These are phyloP conservation scores for Epistrophe grossulariae DNA, from an alignment of 2,888 invertebrate genomes.

Conservation along the genomic window DNA sequence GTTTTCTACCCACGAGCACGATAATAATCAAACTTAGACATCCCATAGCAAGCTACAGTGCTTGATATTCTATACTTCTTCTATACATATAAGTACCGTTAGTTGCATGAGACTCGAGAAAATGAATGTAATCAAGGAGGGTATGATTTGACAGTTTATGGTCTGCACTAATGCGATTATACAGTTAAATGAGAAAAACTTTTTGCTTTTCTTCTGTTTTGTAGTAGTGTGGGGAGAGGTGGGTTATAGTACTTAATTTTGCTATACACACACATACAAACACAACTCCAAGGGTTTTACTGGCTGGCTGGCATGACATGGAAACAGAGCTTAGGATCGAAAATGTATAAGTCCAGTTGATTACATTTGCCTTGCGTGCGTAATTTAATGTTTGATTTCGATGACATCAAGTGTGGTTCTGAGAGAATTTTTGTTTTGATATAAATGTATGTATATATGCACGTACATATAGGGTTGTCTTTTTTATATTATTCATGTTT, in stretches of 20 bases:
- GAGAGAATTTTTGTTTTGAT: neutral
- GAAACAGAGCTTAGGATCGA: neutral
- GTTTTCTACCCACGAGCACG: slow-evolving; percentile 3
- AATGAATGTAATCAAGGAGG: slow-evolving; percentile 46
- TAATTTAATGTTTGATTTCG: slow-evolving; percentile 69
- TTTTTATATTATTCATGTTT: slow-evolving; percentile 20
- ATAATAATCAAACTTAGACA: slow-evolving; percentile 47
- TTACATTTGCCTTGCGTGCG: slow-evolving; percentile 68
- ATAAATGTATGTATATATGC: neutral
- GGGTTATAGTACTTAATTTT: slow-evolving; percentile 55
- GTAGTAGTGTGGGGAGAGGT: neutral
- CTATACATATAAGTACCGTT: neutral
- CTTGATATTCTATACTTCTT: neutral
- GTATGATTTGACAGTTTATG: slow-evolving; percentile 71
- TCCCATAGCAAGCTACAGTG: neutral
- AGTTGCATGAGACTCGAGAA: slow-evolving; percentile 22
- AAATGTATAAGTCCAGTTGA: slow-evolving; percentile 55
- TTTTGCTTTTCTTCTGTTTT: slow-evolving; percentile 23
- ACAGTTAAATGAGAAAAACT: slow-evolving; percentile 71
- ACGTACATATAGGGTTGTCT: slow-evolving; percentile 8
- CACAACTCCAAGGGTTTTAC: neutral
- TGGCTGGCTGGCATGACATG: neutral
- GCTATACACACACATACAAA: neutral
- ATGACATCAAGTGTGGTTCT: slow-evolving; percentile 37
- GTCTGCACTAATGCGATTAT: slow-evolving; percentile 73